phyloP scores from a whole-genome alignment of 1,140 invertebrate genomes.

The Idris sp. region DNA sequence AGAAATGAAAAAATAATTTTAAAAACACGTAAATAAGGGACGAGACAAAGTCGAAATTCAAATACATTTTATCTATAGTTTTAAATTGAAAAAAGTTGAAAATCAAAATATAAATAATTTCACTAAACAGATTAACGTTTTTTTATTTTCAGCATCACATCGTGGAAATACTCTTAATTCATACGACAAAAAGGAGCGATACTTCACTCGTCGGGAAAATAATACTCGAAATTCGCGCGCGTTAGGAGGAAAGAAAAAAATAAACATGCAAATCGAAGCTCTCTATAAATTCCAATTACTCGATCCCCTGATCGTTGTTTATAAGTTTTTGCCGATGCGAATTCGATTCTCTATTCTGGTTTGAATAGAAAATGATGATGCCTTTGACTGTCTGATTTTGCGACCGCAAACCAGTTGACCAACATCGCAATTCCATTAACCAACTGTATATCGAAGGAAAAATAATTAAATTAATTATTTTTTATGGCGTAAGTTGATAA shows the following conservation, averaged over 20 bases:
- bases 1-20: too few species aligned
- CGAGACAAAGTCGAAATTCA: background rate
- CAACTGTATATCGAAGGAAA: conserved; percentile 23
- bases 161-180: conserved; percentile 16
- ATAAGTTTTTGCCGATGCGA: conserved; percentile 20
- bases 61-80: too few species aligned
- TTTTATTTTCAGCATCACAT: conserved; percentile 11
- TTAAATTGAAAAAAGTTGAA: background rate
- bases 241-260: conserved; percentile 39
- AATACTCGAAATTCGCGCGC: conserved; percentile 6
- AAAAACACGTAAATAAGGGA: too few species aligned
- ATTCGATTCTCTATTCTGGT: conserved; percentile 6
- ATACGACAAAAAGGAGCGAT: conserved; percentile 13
- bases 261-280: conserved; percentile 35
- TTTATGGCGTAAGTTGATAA: conserved; percentile 25
- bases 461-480: conserved; percentile 46
- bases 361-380: conserved; percentile 45
- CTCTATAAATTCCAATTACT: conserved; percentile 45
- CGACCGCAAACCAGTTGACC: conserved; percentile 17
- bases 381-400: conserved; percentile 34
- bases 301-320: conserved; percentile 34
- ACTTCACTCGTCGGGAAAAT: conserved; percentile 15
- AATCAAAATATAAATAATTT: conserved; percentile 13
- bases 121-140: conserved; percentile 10
- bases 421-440: conserved; percentile 9